Evolutionary conservation across 2,113 vertebrate species (phyloP).

Genomic region (Rhinolophus ferrumequinum): DNA sequence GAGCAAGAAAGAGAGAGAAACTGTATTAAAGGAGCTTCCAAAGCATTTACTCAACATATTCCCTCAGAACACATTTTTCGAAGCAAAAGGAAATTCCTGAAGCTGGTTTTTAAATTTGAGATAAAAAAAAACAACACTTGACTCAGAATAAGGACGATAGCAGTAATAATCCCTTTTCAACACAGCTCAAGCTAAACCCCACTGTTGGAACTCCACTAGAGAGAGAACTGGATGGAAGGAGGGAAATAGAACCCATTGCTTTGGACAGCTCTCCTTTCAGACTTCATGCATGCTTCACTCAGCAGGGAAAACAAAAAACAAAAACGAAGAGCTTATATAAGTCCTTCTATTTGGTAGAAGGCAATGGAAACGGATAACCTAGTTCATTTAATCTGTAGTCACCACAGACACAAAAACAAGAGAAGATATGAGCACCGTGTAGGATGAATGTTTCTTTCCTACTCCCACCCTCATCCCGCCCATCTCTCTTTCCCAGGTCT

Average conservation of each 20-base stretch:
- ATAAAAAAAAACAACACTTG: neutral
- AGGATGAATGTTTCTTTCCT: constrained; percentile 34
- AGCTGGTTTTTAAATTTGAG: neutral
- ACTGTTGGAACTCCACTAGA: neutral
- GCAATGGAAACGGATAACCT: constrained; percentile 49
- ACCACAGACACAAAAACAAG: constrained; percentile 56
- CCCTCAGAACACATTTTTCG: neutral
- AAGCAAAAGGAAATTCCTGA: neutral
- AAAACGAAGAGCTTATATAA: neutral
- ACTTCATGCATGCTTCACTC: neutral
- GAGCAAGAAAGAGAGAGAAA: too few species aligned
- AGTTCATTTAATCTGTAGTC: neutral
- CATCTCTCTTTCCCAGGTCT: constrained; percentile 35
- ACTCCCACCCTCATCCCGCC: constrained; percentile 54
- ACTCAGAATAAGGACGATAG: neutral
- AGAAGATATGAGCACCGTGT: neutral
- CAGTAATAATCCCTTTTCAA: neutral
- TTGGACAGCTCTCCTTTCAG: neutral
- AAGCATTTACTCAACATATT: neutral
- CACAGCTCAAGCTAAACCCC: neutral
- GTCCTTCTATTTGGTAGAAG: neutral
- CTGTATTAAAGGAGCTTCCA: neutral
- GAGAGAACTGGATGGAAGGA: accelerated
- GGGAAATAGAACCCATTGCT: neutral
- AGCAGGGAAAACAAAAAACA: neutral